Evolutionary conservation across 2,888 invertebrate genomes (phyloP).

Genomic region (Coecobrya sp.): DNA sequence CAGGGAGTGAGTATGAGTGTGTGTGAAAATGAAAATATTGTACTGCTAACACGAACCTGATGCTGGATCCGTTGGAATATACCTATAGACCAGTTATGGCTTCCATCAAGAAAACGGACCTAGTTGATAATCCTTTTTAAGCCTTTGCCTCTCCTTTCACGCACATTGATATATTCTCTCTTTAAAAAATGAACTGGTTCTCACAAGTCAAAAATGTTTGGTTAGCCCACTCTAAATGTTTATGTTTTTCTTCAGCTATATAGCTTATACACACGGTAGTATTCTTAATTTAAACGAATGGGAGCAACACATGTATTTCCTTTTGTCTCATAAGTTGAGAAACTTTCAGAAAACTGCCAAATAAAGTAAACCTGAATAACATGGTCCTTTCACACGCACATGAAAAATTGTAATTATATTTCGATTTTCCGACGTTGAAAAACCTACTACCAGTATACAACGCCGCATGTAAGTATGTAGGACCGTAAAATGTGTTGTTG

Average conservation of each 20-base stretch:
- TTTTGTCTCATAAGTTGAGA: constrained; percentile 15
- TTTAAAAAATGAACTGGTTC: constrained; percentile 33
- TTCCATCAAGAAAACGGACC: neutral
- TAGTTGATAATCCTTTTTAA: constrained; percentile 34
- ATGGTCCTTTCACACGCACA: constrained; percentile 20
- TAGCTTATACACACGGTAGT: too few relatives aligned
- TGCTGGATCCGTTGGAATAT: neutral
- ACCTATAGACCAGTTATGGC: neutral
- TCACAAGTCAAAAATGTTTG: constrained; percentile 50
- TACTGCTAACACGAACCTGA: constrained; percentile 22
- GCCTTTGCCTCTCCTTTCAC: neutral
- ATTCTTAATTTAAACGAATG: neutral
- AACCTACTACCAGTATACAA: too few relatives aligned
- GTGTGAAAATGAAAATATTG: constrained; percentile 32
- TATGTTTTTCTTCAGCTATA: neutral
- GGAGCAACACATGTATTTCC: constrained; percentile 25
- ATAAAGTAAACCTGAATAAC: constrained; percentile 17
- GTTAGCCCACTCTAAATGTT: constrained; percentile 6
- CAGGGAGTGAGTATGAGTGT: constrained; percentile 27
- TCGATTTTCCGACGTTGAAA: constrained; percentile 1
- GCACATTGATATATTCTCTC: constrained; percentile 34
- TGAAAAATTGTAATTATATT: constrained; percentile 48
- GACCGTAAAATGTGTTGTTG: neutral
- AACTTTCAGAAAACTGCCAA: neutral
- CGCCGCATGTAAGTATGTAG: neutral